Evolutionary conservation across 2,888 invertebrate genomes (phyloP), one percentile per base, ranked within the genome.

Genomic region (Stegana nigrithorax): DNA sequence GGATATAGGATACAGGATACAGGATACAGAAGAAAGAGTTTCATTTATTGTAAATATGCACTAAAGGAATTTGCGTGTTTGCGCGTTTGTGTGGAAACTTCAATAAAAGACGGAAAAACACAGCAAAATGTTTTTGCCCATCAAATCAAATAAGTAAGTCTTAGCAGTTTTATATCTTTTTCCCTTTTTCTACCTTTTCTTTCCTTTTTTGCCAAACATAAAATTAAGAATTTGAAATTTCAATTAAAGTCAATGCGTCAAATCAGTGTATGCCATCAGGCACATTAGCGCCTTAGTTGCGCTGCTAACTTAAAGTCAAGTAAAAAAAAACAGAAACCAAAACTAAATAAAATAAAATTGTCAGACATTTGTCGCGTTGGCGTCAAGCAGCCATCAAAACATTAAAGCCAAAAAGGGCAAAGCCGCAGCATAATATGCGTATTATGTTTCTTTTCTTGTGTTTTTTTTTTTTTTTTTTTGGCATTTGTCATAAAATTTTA

Each of bases 101-200:
- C 29, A 62, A 23, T 44, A 39, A 47, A 3, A 59, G 27, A 58
- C 45, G 14, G 27, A 63, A 21, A 55, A 45, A 25, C 25, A 7
- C 61, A 61, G 42, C 60, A 69, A 67, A 64, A 85, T 85, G 85
- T 85, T 83, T 82, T 67, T 85, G 72, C 85, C 85, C 61, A 84
- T 85, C 29, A 84, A 84, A 80, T 80, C 84, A 65, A 85, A 83
- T 78, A 79, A 81, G 85, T 85, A 76, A 85, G 85, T 85, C 4
- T 29, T 5, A 17, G 36, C 19, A 55, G 3, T 1, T n/a, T 4
- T 8, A 44, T n/a, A 44, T 14, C 2, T 44, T 7, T 8, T 14
- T 25, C 23, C 50, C 26, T 19, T 19, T 14, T n/a, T n/a, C n/a
- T n/a, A n/a, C n/a, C n/a, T n/a, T n/a, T n/a, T n/a, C n/a, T n/a